Base-by-base conservation (phyloP, 1,140 invertebrate genomes). In the Hycleus cichorii region DNA sequence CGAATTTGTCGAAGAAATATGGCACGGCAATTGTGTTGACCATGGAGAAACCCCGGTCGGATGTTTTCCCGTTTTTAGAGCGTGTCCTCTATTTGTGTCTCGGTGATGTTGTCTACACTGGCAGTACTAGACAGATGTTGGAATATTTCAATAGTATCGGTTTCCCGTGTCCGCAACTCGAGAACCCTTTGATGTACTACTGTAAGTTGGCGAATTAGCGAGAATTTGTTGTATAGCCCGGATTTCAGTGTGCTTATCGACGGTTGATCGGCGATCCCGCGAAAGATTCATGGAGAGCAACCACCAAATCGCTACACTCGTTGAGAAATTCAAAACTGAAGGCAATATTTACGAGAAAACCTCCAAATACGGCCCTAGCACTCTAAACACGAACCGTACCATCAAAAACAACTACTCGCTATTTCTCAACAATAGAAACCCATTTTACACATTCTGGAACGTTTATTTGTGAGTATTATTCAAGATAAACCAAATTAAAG, bases 181-280 rank as follows among this genome's bases (percentile, higher is more conserved):
- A 95, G 72, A 95, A 95, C 73, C 92, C 92, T 0, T 75, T 95
- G 0, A 95, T 94, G 90, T 95, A 95, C 76, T 95, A 95, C 72
- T 75, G 89, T 91, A 79, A 86, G 89, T 83, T 49, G 40, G 39
- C 56, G 5, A 55, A 47, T 27, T 8, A 1, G 9, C n/a, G 27
- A 4, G 11, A 49, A 12, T 48, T 55, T 49, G 9, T 42, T 7
- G 6, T n/a, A 42, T 42, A 7, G 0, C 9, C 18, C 10, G 26
- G 8, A 57, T 76, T 78, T 40, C 67, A 88, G 89, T 96, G 45
- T 96, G 92, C 69, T 73, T 96, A 48, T 93, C 91, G 25, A 96
- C 93, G 0, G 92, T 96, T 9, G 93, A 96, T 75, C 79, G 91
- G 39, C 77, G 91, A 52, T 91, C 88, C 40, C 80, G 91, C 25